phyloP scores from a whole-genome alignment of 2,888 invertebrate genomes.

The Apocheima hispidaria region DNA sequence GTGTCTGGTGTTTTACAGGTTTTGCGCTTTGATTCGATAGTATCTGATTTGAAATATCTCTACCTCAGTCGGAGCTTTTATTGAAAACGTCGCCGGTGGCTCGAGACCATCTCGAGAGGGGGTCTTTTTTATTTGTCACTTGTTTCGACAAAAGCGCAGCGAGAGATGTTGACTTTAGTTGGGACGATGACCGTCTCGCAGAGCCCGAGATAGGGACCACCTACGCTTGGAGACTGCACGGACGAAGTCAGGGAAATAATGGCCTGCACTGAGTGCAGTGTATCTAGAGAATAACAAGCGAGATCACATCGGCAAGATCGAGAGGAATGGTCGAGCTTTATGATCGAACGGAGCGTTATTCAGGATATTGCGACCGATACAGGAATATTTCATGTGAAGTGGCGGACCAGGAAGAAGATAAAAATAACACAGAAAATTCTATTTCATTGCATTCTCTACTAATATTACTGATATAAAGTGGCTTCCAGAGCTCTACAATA shows the following conservation, averaged over 20 bases:
- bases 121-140: conserved; percentile 57
- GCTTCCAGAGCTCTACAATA: too few relatives aligned
- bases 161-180: conserved; percentile 69
- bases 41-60: conserved; percentile 61
- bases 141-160: conserved; percentile 72
- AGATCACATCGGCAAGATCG: conserved; percentile 57
- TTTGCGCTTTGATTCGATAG: too few relatives aligned
- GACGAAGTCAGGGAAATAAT: conserved; percentile 66
- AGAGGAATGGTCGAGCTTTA: conserved; percentile 51
- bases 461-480: neutral
- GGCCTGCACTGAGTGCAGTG: conserved; percentile 45
- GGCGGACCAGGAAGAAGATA: neutral
- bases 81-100: conserved; percentile 53
- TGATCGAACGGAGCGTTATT: conserved; percentile 59
- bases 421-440: neutral
- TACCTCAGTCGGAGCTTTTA: conserved; percentile 48
- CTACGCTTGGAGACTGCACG: conserved; percentile 62
- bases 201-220: conserved; percentile 67
- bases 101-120: conserved; percentile 44
- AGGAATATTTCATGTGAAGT: conserved; percentile 24
- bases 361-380: conserved; percentile 32
- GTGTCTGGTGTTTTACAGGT: conserved; percentile 56
- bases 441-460: too few relatives aligned
- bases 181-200: conserved; percentile 4
- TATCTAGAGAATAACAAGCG: conserved; percentile 55